These are phyloP conservation scores for Cossypha polioptera DNA, from an alignment of 2,797 vertebrate genomes.

Conservation along the genomic window DNA sequence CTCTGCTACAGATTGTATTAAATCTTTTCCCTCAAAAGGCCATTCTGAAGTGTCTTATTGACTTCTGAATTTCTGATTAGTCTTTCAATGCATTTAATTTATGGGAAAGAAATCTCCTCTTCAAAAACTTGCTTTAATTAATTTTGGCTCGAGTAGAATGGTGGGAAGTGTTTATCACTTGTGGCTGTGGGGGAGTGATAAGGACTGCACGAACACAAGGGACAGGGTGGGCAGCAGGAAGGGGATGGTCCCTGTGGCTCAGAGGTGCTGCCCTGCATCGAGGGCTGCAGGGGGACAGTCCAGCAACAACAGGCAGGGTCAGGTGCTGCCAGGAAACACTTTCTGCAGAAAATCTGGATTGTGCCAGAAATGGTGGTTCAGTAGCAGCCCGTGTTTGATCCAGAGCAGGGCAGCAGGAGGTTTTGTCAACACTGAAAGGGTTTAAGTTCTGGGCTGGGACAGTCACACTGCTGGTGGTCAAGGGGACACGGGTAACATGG, in stretches of 20 bases:
- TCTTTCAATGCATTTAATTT: slow-evolving; percentile 22
- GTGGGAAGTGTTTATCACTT: not conserved
- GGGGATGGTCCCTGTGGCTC: not conserved
- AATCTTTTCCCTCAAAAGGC: not conserved
- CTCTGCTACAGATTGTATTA: not conserved
- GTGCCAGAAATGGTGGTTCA: not conserved
- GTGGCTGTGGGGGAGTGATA: not conserved
- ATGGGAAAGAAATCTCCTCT: not conserved
- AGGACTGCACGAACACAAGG: not conserved
- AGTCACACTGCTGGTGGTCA: not conserved
- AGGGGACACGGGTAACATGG: fast-evolving
- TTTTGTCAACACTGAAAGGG: fast-evolving
- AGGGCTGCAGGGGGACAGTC: not conserved
- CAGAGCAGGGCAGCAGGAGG: not conserved
- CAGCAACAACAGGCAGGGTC: not conserved
- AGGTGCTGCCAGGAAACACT: not conserved
- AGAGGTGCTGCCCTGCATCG: not conserved
- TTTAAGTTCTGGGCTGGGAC: not conserved
- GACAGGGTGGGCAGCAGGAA: not conserved
- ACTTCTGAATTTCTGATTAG: slow-evolving; percentile 3
- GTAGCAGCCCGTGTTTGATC: not conserved
- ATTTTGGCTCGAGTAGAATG: not conserved
- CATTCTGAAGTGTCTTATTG: not conserved
- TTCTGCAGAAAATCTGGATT: not conserved
- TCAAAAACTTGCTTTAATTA: not conserved